Base-by-base conservation (phyloP, 2,113 vertebrate genomes). In the Phainopepla nitens region DNA sequence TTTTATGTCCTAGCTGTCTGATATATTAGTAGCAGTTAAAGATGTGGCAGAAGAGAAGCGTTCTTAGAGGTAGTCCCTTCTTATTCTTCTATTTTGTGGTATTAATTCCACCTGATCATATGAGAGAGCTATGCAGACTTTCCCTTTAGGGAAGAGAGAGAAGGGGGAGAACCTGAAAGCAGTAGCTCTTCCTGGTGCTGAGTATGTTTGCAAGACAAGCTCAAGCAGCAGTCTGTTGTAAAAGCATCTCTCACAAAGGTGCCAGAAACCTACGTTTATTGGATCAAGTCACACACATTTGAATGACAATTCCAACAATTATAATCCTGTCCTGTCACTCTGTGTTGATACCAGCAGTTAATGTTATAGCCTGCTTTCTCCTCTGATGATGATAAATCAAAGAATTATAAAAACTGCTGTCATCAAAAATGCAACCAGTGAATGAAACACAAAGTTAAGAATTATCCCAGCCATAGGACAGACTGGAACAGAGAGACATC, bases 221-320 rank as follows among this genome's bases (percentile, higher is more conserved):
- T 82, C 69, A 50, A 73, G 57, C 20, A 66, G 54, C 75, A 93
- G 71, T 65, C 39, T 95, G 35, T 75, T 77, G 29, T 82, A 92
- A 92, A 93, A 90, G 21, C 8, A 2, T 91, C 87, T 80, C 39
- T 91, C 87, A 91, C 35, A 81, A 72, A 62, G 42, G 51, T 83
- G 44, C 54, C 82, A 94, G 82, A 90, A 91, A 93, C 60, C 71
- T 66, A 44, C 6, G 3, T 90, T 96, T 88, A 90, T 58, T 94
- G 82, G 75, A 91, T 91, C 66, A 85, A 91, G 49, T 89, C 78
- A 86, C 64, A 66, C 2, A 4, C 2, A 12, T 77, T 66, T 73
- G 85, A 90, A 93, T 73, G 92, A 90, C 54, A 93, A 70, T 86
- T 91, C 58, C 79, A 83, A 70, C 78, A 93, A 73, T 77, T 91